These are phyloP conservation scores for Martes martes DNA, from an alignment of 2,113 vertebrate species.

Conservation along the genomic window DNA sequence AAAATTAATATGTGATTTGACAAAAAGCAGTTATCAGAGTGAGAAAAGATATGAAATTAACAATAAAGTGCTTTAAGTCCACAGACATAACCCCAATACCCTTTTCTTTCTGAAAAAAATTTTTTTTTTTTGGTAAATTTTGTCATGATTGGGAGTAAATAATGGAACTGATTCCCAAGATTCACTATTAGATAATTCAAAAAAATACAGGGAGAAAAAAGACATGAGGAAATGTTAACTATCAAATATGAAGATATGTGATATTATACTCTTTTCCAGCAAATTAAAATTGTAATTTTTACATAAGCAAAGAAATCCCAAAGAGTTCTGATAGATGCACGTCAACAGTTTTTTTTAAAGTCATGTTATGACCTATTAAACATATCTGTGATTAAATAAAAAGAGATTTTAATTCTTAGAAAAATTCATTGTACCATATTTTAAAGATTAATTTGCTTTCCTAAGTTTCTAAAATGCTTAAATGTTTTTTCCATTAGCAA, in stretches of 20 bases:
- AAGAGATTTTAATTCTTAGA: neutral
- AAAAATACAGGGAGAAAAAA: neutral
- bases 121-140: neutral
- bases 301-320: neutral
- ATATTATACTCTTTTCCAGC: neutral
- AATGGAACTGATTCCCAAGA: neutral
- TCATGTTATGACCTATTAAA: neutral
- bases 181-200: neutral
- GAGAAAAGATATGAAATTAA: neutral
- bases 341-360: constrained; percentile 31
- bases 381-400: neutral
- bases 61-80: neutral
- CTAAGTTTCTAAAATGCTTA: neutral
- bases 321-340: neutral
- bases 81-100: neutral
- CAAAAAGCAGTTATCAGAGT: neutral
- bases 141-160: neutral
- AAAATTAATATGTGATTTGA: constrained; percentile 19
- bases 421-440: neutral
- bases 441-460: constrained; percentile 15
- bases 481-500: constrained; percentile 15
- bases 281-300: constrained; percentile 34
- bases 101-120: neutral
- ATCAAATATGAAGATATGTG: neutral
- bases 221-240: neutral